Evolutionary conservation across 2,888 invertebrate species (phyloP), one percentile per base, ranked within the genome.

Genomic region (Mythimna loreyi): DNA sequence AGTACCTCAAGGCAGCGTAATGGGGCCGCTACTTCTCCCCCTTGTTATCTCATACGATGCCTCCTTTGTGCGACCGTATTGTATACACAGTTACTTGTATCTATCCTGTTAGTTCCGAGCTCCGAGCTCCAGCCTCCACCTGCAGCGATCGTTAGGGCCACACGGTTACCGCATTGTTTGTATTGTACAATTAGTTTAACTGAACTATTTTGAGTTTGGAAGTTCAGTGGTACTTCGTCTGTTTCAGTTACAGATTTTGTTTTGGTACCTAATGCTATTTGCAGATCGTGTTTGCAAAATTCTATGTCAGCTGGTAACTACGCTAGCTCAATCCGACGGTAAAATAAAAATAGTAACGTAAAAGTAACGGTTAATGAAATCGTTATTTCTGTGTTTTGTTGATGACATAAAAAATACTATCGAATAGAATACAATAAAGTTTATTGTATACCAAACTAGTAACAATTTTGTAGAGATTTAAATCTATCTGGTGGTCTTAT

Each of bases 31-130:
- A 89, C 92, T 92, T 91, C 90, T 88, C 87, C 84, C 87, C 87
- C 91, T 93, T 92, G 93, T 93, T 93, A 93, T 90, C 91, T 92
- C 90, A 90, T 90, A 91, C 91, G 90, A 85, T 87, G 91, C 85
- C 89, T 87, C 91, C 92, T 93, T 93, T 93, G 92, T 92, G 88
- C 85, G 83, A 71, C 81, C 84, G 80, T 81, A 83, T 85, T 84
- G 84, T 84, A 81, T 84, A 86, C 84, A 84, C 82, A 77, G 82
- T 86, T 85, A 84, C 85, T 83, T 83, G 81, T 83, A 85, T 86
- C 86, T 85, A 86, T 86, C 86, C 85, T 85, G 85, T 86, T 86
- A 85, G 85, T 85, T 81, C 72, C 77, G 73, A 83, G 82, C 73
- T 82, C 49, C 36, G 36, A 36, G 56, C 40, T 79, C 74, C 75